Conservation (phyloP, 2,797 vertebrate genomes). For the Dicrostonyx torquatus region DNA sequence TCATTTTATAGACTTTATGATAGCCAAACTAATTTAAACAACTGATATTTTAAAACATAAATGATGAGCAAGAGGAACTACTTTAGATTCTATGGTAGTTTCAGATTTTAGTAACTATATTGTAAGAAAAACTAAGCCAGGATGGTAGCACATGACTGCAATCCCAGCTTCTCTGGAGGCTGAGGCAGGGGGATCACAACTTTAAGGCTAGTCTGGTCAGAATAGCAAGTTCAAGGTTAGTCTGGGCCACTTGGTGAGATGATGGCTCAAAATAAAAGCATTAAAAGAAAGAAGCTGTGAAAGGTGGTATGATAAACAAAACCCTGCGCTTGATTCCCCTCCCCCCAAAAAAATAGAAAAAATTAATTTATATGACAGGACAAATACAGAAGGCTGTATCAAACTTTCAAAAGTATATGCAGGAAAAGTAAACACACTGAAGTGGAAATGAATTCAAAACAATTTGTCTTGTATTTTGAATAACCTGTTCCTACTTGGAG, state of each 20-base stretch:
- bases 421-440: constrained; percentile 22
- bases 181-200: not conserved
- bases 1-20: not conserved
- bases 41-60: constrained; percentile 32
- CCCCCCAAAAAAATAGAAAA: not conserved
- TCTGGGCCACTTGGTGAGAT: not conserved
- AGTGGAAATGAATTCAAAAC: constrained; percentile 28
- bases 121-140: not conserved
- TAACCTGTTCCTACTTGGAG: not conserved
- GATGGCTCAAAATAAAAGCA: not conserved
- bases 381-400: not conserved
- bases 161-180: not conserved
- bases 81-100: not conserved
- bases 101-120: not conserved
- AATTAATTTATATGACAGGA: not conserved
- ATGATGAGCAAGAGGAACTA: constrained; percentile 18
- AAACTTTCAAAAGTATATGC: not conserved
- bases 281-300: not conserved
- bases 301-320: not conserved
- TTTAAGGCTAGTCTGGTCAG: not conserved
- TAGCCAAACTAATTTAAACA: constrained; percentile 46
- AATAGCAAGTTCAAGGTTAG: not conserved
- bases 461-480: not conserved
- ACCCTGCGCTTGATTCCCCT: no score
- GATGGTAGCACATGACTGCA: not conserved